Conservation (phyloP, 2,888 invertebrate species). For the Tipula unca region DNA sequence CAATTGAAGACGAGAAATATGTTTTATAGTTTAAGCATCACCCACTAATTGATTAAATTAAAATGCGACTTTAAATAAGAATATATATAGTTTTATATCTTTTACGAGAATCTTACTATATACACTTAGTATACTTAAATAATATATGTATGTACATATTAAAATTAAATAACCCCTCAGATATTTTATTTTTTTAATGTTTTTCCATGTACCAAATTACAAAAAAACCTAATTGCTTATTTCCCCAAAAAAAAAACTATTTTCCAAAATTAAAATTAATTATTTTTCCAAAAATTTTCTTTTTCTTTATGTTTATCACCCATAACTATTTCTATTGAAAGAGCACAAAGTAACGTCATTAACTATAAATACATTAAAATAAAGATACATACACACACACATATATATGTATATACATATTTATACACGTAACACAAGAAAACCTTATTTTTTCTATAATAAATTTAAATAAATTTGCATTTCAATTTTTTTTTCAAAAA, state of each 20-base stretch:
- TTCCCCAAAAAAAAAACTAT: neutral
- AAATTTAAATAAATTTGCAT: constrained; percentile 8
- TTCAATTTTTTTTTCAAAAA: neutral
- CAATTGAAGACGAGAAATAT: neutral
- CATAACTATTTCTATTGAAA: neutral
- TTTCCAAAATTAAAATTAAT: neutral
- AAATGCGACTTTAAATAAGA: neutral
- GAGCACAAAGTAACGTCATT: constrained; percentile 8
- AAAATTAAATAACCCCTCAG: neutral
- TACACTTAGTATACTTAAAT: neutral
- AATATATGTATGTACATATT: neutral
- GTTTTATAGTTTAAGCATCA: neutral
- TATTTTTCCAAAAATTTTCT: neutral
- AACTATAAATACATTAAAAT: neutral
- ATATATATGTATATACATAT: neutral
- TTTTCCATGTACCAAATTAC: neutral
- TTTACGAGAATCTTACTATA: neutral
- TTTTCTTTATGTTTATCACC: neutral
- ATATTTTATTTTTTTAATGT: neutral
- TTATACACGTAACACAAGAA: neutral
- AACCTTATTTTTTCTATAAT: neutral
- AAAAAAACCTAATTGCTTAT: neutral
- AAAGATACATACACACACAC: neutral
- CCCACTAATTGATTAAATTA: neutral
- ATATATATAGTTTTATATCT: neutral